Evolutionary conservation across 2,888 invertebrate genomes (phyloP), one percentile per base, ranked within the genome.

Genomic region (Odontothrips loti): DNA sequence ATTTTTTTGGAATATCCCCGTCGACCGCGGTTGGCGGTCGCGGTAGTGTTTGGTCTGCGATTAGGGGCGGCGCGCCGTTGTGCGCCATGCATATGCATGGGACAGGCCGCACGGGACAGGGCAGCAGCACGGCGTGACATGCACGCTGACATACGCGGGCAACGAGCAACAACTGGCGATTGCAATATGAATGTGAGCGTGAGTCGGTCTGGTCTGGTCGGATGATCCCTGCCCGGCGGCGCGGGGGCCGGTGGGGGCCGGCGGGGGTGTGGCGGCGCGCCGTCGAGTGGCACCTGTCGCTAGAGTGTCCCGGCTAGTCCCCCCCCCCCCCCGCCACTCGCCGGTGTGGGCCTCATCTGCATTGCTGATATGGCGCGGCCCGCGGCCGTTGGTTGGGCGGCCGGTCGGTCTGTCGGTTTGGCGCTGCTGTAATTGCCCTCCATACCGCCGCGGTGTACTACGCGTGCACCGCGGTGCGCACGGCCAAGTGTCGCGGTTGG

Each of bases 331-430:
- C 6, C 51, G 51, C 51, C 51, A 3, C 51, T 12, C 51, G 15
- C 58, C 58, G n/a, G 51, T 51, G 51, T 15, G 51, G 51, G 51
- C 68, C 68, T 75, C 68, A 75, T 75, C 68, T 75, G 68, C 68
- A 75, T 11, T 75, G 68, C 68, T 75, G 68, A 75, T n/a, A n/a
- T 75, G 68, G 68, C 23, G 23, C 68, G 68, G 23, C 27, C 23
- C 27, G 68, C 9, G n/a, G 68, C 68, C 6, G 34, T 43, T 6
- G 2, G 34, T 6, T 6, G 34, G 34, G 3, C 34, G 34, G 34
- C 34, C 34, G 34, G 34, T 43, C 34, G 34, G 34, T 43, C 34
- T 43, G 34, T 43, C 34, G 3, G 34, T 43, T 43, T 43, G 34
- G 34, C 34, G 34, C 34, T 43, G 34, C 34, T 75, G 68, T 75